phyloP scores from a whole-genome alignment of 2,113 vertebrate genomes.

The Felis chaus region DNA sequence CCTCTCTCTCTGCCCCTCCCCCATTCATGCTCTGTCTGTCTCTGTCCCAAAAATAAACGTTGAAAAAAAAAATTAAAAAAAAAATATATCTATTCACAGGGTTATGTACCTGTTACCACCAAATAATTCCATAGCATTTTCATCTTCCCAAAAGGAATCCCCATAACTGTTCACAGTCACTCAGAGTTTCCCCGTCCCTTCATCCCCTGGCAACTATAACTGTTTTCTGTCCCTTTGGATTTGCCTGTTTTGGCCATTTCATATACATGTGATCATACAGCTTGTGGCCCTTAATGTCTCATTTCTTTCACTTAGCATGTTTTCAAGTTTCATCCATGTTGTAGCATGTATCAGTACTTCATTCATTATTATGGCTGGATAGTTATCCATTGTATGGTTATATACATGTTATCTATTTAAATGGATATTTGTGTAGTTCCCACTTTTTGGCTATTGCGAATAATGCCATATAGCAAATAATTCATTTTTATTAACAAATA shows the following conservation, averaged over 20 bases:
- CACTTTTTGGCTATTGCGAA: neutral
- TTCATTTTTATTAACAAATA: neutral
- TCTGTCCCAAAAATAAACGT: too few species aligned
- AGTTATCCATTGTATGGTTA: neutral
- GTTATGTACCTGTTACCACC: neutral
- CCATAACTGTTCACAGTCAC: neutral
- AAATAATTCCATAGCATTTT: neutral
- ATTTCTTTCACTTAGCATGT: neutral
- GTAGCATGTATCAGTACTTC: neutral
- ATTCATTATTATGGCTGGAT: neutral
- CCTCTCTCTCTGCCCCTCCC: too few species aligned
- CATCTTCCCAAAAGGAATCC: neutral
- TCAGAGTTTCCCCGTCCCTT: neutral
- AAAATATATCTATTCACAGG: neutral
- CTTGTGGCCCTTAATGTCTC: neutral
- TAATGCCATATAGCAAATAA: neutral
- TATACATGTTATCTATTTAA: neutral
- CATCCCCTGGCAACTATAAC: neutral
- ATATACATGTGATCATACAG: neutral
- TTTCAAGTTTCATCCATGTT: neutral
- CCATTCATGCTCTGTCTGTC: too few species aligned
- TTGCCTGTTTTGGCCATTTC: neutral
- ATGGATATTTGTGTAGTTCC: neutral
- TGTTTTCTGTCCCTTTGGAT: neutral
- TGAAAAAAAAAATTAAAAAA: neutral